phyloP scores from a whole-genome alignment of 1,140 invertebrate species.

The Aphis craccivora region DNA sequence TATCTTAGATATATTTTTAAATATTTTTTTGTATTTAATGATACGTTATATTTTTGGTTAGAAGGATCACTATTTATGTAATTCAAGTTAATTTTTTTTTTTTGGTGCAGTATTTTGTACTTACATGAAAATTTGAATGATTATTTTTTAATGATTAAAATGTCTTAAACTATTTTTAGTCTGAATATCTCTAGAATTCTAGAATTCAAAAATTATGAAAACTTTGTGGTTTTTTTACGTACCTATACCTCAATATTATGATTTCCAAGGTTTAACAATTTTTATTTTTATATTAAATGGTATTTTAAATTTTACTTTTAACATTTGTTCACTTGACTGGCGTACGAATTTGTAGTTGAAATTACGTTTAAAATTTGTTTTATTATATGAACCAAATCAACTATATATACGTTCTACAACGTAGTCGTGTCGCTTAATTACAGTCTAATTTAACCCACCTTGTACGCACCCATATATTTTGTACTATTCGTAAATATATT shows the following conservation, averaged over 20 bases:
- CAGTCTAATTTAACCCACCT: slow-evolving; percentile 16
- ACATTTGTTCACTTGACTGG: neutral
- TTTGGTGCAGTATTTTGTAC: neutral
- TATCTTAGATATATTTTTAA: neutral
- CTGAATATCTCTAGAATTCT: neutral
- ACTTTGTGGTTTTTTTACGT: neutral
- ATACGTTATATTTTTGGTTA: neutral
- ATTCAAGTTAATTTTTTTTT: neutral
- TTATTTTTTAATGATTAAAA: too few species aligned
- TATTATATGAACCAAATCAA: neutral
- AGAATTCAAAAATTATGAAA: neutral
- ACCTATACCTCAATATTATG: neutral
- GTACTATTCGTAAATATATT: neutral
- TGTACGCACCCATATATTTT: neutral
- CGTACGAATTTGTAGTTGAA: neutral
- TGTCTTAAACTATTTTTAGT: neutral
- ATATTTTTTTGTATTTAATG: neutral
- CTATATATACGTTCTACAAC: neutral
- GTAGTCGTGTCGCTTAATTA: neutral
- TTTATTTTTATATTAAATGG: neutral
- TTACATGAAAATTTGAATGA: neutral
- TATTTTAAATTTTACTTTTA: neutral
- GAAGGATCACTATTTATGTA: neutral
- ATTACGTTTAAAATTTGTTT: neutral
- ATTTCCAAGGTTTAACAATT: neutral